Conservation (phyloP, 1,140 invertebrate species). For the Lysiphlebus fabarum region DNA sequence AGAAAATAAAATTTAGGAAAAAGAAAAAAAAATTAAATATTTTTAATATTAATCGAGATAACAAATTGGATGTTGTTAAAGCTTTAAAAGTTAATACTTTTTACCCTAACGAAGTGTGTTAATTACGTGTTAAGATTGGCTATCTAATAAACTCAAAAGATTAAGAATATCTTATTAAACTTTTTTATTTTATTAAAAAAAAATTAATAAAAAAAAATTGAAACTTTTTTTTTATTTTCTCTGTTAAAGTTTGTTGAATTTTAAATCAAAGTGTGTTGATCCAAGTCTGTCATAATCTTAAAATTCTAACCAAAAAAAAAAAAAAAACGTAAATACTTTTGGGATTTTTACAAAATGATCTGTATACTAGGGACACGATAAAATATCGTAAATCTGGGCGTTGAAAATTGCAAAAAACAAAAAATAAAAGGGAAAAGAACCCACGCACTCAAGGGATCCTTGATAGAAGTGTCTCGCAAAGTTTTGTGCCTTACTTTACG, state of each 20-base stretch:
- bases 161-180: conserved; percentile 12
- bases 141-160: conserved; percentile 17
- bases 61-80: background rate
- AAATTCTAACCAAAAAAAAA: too few relatives aligned
- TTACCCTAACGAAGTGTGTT: conserved; percentile 11
- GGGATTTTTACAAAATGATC: too few relatives aligned
- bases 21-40: too few relatives aligned
- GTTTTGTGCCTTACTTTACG: conserved; percentile 18
- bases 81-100: conserved; percentile 1
- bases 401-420: conserved; percentile 1
- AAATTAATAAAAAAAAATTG: background rate
- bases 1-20: too few relatives aligned
- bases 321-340: too few relatives aligned
- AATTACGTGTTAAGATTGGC: conserved; percentile 15
- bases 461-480: conserved; percentile 12
- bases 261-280: background rate
- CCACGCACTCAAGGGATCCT: background rate
- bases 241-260: too few relatives aligned
- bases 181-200: background rate
- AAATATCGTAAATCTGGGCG: conserved; percentile 17
- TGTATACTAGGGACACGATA: background rate
- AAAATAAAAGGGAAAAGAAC: background rate
- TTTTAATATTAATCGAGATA: too few relatives aligned
- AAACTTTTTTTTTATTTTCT: too few relatives aligned
- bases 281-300: background rate